Evolutionary conservation across 2,797 vertebrate species (phyloP).

Genomic region (Crenuchus spilurus): DNA sequence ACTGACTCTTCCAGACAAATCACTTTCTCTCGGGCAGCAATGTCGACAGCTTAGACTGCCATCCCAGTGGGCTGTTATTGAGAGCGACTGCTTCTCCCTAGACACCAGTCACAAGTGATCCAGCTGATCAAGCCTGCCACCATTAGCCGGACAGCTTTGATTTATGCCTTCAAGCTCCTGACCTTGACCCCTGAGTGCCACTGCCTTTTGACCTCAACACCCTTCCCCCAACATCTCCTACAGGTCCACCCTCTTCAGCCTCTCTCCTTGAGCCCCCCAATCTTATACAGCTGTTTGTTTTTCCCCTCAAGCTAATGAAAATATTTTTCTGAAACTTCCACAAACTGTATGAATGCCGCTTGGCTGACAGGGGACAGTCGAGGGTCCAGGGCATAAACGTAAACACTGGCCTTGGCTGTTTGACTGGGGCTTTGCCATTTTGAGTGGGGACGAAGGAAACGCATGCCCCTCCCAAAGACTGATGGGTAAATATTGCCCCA

Average conservation of each 20-base stretch:
- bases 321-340: slow-evolving; percentile 70
- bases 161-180: slow-evolving; percentile 75
- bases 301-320: slow-evolving; percentile 69
- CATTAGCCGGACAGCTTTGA: slow-evolving; percentile 79
- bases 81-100: slow-evolving; percentile 70
- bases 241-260: slow-evolving; percentile 36
- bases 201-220: slow-evolving; percentile 63
- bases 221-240: slow-evolving; percentile 27
- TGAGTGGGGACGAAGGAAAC: slow-evolving; percentile 48
- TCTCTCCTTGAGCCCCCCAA: slow-evolving; percentile 65
- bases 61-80: slow-evolving; percentile 61
- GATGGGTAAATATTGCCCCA: slow-evolving; percentile 73
- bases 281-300: slow-evolving; percentile 72
- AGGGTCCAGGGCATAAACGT: slow-evolving; percentile 69
- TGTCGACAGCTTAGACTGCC: slow-evolving; percentile 55
- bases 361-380: slow-evolving; percentile 35
- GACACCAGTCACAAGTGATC: slow-evolving; percentile 74
- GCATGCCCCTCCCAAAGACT: slow-evolving; percentile 61
- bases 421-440: slow-evolving; percentile 57
- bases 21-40: too few relatives aligned
- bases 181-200: slow-evolving; percentile 66
- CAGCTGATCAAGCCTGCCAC: slow-evolving; percentile 75
- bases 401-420: slow-evolving; percentile 66
- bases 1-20: background rate
- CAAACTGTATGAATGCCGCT: slow-evolving; percentile 67